Conservation (phyloP, 2,888 invertebrate species). For the Rotaria socialis region DNA sequence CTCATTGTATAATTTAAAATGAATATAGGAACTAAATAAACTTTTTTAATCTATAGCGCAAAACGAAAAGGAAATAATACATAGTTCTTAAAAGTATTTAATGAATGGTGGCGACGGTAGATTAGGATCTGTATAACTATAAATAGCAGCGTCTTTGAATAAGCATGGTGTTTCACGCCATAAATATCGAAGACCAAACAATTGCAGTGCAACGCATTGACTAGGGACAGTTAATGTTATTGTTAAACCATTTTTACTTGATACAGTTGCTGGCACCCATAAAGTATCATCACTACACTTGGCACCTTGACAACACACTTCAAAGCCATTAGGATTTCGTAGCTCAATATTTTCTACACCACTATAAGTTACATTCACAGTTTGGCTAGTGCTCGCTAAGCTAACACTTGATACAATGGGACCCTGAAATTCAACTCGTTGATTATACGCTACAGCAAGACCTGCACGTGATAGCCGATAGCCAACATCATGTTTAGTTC, state of each 20-base stretch:
- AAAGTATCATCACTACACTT: not conserved
- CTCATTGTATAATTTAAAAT: no score
- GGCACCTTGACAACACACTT: not conserved
- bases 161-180: constrained; percentile 15
- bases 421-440: not conserved
- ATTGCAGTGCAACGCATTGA: not conserved
- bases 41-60: no score
- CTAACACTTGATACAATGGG: not conserved
- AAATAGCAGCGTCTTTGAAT: not conserved
- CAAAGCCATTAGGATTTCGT: not conserved
- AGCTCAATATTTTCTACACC: not conserved
- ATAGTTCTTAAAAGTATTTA: no score
- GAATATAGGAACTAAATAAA: no score
- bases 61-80: no score
- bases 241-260: not conserved
- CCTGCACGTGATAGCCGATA: not conserved
- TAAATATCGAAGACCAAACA: not conserved
- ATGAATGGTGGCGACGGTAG: not conserved
- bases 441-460: not conserved
- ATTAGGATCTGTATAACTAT: not conserved
- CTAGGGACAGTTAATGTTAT: not conserved
- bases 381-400: not conserved
- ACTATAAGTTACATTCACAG: not conserved
- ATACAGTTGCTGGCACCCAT: not conserved
- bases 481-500: not conserved